A percentile compares a stretch with the other conserved stretches of the same genome.
phyloP scores from a whole-genome alignment of 2,113 vertebrate genomes.

The Mormyrus iriodes region DNA sequence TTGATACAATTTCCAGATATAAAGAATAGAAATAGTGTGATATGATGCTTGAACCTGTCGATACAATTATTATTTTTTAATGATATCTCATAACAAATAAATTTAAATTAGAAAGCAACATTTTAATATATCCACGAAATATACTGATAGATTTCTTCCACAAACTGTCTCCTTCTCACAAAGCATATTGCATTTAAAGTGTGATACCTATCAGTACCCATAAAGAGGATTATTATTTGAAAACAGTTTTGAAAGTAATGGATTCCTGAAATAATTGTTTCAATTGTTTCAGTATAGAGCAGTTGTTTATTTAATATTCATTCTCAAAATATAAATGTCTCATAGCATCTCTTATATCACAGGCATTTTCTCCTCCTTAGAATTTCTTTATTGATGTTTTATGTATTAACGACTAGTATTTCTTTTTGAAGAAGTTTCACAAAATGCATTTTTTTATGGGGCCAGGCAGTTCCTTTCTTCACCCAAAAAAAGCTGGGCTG shows the following conservation, averaged over 20 bases:
- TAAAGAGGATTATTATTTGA: neutral
- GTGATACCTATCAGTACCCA: no score
- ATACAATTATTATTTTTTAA: neutral
- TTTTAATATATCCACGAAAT: neutral
- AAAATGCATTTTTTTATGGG: constrained; percentile 5
- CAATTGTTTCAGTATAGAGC: neutral
- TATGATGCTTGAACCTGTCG: neutral
- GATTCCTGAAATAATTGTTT: constrained; percentile 1
- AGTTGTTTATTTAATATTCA: neutral
- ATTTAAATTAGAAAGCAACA: neutral
- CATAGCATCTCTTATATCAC: neutral
- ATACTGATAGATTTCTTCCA: neutral
- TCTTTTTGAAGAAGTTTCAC: constrained; percentile 17
- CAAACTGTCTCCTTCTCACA: neutral
- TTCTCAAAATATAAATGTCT: constrained; percentile 5
- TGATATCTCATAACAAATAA: neutral
- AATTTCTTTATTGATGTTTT: constrained; percentile 14
- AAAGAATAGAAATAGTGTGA: neutral
- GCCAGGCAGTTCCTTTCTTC: neutral
- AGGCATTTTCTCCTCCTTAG: neutral
- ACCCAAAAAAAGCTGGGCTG: neutral
- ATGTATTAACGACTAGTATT: constrained; percentile 12
- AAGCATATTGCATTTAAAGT: neutral
- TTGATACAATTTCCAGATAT: neutral
- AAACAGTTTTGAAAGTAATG: neutral